Evolutionary conservation across 2,113 vertebrate species (phyloP), one percentile per base, ranked within the genome.

Genomic region (Rousettus leschenaultii): DNA sequence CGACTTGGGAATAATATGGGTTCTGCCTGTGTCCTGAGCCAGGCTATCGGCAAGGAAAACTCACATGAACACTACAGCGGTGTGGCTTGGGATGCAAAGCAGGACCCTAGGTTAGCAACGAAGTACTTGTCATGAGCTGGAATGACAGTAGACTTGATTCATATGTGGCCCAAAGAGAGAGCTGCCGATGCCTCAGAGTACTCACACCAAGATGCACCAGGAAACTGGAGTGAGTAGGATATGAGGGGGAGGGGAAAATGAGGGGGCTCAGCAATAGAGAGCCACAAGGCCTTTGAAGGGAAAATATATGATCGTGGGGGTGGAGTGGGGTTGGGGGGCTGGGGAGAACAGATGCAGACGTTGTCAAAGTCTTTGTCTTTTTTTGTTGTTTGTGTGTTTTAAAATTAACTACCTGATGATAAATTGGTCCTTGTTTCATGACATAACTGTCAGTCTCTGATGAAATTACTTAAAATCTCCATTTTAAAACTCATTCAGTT

Each of bases 361-460:
- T 18, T 55, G 16, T 83, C n/a, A 83, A 68, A 10, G 16, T 80
- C 89, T 92, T 78, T 82, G 59, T 90, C 22, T 61, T 65, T 73
- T 75, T 26, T 75, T 75, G 53, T 73, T 79, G 40, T 74, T 86
- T 59, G 40, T 87, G 91, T 95, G 43, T 83, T 87, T 84, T 85
- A 88, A 95, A 94, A 55, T 83, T 51, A 57, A 86, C 61, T 94
- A 96, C 91, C 70, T 92, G 90, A 78, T 86, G 71, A 80, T 92
- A 87, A 97, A 95, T 86, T 82, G 24, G 19, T 38, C 28, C 48
- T 93, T 22, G 13, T 45, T 77, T 33, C 59, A 71, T 53, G 45
- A 91, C 78, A 73, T 43, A 84, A 74, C n/a, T 73, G 10, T 75
- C 40, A 89, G 55, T 38, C 48, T 96, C 21, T 82, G 66, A 78